Conservation (phyloP, 30 jellyfish, hydroid and myxozoan genomes). For the Cassiopea xamachana region DNA sequence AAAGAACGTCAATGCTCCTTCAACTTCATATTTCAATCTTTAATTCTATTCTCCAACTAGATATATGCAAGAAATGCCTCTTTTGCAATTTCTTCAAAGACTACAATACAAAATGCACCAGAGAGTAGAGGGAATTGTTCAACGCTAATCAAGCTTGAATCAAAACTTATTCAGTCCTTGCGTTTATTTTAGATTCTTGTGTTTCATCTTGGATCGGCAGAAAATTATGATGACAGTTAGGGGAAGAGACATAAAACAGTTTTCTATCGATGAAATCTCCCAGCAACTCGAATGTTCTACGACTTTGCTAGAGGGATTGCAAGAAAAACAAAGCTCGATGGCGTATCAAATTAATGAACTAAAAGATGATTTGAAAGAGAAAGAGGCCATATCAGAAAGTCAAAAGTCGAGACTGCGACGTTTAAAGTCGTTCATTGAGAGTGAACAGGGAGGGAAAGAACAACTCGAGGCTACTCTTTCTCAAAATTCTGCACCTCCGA, state of each 20-base stretch:
- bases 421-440: slow-evolving; percentile 41
- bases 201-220: not conserved
- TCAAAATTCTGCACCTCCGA: slow-evolving; percentile 46
- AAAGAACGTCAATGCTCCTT: no score
- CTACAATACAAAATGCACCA: not conserved
- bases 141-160: slow-evolving; percentile 2
- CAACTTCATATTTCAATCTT: no score
- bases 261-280: not conserved
- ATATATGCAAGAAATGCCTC: not conserved
- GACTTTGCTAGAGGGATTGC: not conserved
- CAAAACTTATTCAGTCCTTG: not conserved
- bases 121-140: not conserved
- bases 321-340: not conserved
- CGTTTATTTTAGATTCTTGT: not conserved
- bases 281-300: not conserved
- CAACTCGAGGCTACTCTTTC: slow-evolving; percentile 42
- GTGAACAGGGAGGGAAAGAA: slow-evolving; percentile 43
- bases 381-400: slow-evolving; percentile 29
- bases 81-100: not conserved
- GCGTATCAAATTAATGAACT: not conserved
- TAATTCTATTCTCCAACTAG: no score
- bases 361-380: slow-evolving; percentile 15
- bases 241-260: not conserved
- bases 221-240: not conserved
- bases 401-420: slow-evolving; percentile 39